phyloP scores from a whole-genome alignment of 1,140 invertebrate species.

The Cotesia typhae region DNA sequence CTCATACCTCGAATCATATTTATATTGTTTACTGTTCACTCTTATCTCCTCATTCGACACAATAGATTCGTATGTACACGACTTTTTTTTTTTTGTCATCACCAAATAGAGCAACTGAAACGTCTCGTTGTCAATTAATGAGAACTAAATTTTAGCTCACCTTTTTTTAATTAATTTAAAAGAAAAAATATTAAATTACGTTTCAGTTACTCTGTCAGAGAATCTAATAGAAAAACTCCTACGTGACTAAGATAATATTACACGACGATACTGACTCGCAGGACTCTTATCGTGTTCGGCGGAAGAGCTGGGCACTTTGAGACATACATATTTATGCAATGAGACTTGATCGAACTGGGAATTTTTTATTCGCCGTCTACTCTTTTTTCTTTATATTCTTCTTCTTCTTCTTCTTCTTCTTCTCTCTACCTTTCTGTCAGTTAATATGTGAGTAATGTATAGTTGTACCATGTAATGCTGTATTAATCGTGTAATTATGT shows the following conservation, averaged over 20 bases:
- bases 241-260: neutral
- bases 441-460: slow-evolving; percentile 1
- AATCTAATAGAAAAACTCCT: slow-evolving; percentile 2
- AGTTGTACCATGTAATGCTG: neutral
- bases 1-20: neutral
- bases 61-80: slow-evolving; percentile 7
- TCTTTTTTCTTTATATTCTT: too few species aligned
- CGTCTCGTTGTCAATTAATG: neutral
- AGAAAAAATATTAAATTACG: neutral
- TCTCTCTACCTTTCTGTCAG: too few species aligned
- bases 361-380: neutral
- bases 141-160: too few species aligned
- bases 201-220: neutral
- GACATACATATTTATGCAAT: neutral
- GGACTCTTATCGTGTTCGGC: neutral
- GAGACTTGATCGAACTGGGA: neutral
- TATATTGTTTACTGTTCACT: neutral
- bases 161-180: neutral
- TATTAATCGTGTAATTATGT: too few species aligned
- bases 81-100: neutral
- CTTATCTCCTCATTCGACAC: slow-evolving; percentile 3
- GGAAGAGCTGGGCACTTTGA: slow-evolving; percentile 11
- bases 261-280: neutral
- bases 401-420: neutral
- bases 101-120: neutral